Conservation (phyloP, 2,797 vertebrate genomes). For the Apogon talboti region DNA sequence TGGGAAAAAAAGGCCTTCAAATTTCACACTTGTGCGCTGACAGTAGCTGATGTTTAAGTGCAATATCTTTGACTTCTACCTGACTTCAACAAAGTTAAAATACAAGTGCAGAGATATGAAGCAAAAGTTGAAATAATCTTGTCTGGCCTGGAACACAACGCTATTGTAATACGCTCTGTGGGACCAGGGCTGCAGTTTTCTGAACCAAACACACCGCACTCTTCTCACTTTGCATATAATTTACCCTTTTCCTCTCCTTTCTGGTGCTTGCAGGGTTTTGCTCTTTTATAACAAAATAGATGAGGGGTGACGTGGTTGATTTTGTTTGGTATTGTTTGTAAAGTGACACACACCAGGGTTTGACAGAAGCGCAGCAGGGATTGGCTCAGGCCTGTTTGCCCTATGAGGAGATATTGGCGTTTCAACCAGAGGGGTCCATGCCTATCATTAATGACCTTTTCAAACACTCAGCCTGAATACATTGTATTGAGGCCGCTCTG, state of each 20-base stretch:
- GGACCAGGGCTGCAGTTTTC: slow-evolving; percentile 26
- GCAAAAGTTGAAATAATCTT: background rate
- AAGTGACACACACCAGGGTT: slow-evolving; percentile 58
- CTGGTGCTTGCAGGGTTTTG: slow-evolving; percentile 24
- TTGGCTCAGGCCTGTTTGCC: slow-evolving; percentile 56
- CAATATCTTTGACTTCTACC: no score
- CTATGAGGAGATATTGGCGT: slow-evolving; percentile 77
- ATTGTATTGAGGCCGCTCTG: slow-evolving; percentile 65
- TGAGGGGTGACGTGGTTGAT: slow-evolving; percentile 57
- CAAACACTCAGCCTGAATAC: slow-evolving; percentile 72
- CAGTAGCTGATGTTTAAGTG: no score
- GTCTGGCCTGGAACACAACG: slow-evolving; percentile 13
- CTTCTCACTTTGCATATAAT: slow-evolving; percentile 49
- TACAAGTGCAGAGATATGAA: no score
- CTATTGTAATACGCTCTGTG: slow-evolving; percentile 6
- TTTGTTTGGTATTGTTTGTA: slow-evolving; percentile 68
- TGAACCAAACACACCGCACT: slow-evolving; percentile 21
- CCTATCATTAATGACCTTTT: slow-evolving; percentile 84
- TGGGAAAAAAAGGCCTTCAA: no score
- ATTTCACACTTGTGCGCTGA: no score
- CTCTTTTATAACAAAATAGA: slow-evolving; percentile 55
- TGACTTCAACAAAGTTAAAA: no score
- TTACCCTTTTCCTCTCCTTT: slow-evolving; percentile 47
- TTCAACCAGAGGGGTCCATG: slow-evolving; percentile 74
- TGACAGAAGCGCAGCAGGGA: slow-evolving; percentile 72